Evolutionary conservation across 1,140 invertebrate genomes (phyloP), one percentile per base, ranked within the genome.

Genomic region (Stegodyphus mimosarum): DNA sequence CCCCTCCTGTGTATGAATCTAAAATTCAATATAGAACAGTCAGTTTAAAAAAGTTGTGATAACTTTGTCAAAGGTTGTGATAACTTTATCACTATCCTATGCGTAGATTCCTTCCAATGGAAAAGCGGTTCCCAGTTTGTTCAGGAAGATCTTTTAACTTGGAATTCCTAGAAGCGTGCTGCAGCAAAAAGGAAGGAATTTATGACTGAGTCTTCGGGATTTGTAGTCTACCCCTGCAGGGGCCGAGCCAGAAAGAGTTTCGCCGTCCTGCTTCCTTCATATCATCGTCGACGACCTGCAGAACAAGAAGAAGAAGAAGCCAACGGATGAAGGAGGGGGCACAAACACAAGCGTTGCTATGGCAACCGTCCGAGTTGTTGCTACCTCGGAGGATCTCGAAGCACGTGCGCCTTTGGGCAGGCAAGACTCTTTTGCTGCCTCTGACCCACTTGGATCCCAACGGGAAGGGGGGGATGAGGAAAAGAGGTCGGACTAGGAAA

Each of bases 341-440:
- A 51, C 63, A 55, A 80, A 83, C 72, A 83, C 70, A 83, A 83
- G 81, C 81, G 81, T 83, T 60, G 5, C 72, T 72, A 83, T 83
- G 33, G 72, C 63, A 73, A 83, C 81, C 81, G 73, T 83, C 79
- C 70, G 71, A 83, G 79, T 83, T 83, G 79, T 83, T 83, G 79
- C 79, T 49, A 71, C 64, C 55, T 60, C 55, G 9, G 11, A n/a
- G 11, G 9, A 7, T 15, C 17, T 67, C 15, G 33, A 83, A 75
- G 81, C 73, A 76, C 81, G 81, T 76, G 72, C 64, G 72, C 73
- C 72, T 75, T 55, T 76, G 73, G 73, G 81, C 81, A 75, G 71
- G 71, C 78, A 48, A 7, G 55, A 66, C 52, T 79, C 66, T 71
- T 71, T 71, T 51, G 69, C 69, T 52, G 71, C 11, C 78, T 75